Evolutionary conservation across 2,797 vertebrate species (phyloP).

Genomic region (Cichlasoma orientale): DNA sequence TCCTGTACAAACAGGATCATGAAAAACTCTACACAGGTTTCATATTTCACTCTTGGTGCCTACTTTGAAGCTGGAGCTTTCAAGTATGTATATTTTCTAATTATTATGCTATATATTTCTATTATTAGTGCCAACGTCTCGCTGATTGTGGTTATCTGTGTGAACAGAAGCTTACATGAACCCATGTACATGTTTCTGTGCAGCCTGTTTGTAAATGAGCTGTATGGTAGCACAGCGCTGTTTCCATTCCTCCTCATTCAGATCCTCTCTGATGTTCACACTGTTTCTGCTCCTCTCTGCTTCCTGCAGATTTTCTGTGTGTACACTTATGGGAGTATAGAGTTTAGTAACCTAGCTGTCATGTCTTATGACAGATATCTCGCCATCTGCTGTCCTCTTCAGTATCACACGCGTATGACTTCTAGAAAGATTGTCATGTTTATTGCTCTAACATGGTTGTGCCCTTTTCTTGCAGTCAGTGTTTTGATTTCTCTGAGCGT

Average conservation of each 20-base stretch:
- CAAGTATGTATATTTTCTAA: slow-evolving; percentile 8
- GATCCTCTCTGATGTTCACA: neutral
- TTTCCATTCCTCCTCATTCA: too few relatives aligned
- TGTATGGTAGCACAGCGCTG: too few relatives aligned
- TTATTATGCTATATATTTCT: neutral
- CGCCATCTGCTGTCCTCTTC: slow-evolving; percentile 61
- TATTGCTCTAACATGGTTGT: neutral
- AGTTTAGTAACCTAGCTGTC: neutral
- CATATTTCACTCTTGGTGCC: slow-evolving; percentile 5
- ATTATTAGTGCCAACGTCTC: neutral
- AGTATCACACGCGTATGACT: slow-evolving; percentile 57
- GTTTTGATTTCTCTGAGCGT: neutral
- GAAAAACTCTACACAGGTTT: neutral
- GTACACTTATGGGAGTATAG: neutral
- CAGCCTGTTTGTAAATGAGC: too few relatives aligned
- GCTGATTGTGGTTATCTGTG: neutral
- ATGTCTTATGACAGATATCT: neutral
- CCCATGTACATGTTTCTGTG: neutral
- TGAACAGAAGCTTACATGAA: slow-evolving; percentile 17
- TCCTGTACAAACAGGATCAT: too few relatives aligned
- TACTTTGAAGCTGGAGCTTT: neutral
- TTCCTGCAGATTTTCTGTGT: slow-evolving; percentile 39
- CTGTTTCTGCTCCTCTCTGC: slow-evolving; percentile 10
- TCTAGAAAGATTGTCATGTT: neutral
- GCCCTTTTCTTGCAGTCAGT: neutral